These are phyloP conservation scores for Esox niger DNA, from an alignment of 2,113 vertebrate species.

Conservation along the genomic window DNA sequence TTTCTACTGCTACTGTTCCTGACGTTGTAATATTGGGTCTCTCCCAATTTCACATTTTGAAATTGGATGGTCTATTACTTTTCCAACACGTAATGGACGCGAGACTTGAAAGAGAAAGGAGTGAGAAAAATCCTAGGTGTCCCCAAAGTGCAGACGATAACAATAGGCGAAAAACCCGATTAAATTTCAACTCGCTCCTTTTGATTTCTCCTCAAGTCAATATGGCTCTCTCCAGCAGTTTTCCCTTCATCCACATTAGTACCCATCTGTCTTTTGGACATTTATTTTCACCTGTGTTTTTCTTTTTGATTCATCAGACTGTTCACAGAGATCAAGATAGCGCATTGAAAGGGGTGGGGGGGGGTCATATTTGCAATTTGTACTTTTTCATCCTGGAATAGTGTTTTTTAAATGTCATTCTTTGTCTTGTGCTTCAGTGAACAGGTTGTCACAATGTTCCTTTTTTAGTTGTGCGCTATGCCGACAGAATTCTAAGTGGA, in stretches of 20 bases:
- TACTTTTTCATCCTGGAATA: too few relatives aligned
- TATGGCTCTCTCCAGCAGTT: conserved; percentile 44
- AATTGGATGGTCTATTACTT: too few relatives aligned
- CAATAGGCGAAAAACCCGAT: conserved; percentile 1
- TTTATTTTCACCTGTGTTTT: not conserved
- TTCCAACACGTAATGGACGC: not conserved
- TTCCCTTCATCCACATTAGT: conserved; percentile 41
- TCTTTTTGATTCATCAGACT: not conserved
- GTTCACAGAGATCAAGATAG: not conserved
- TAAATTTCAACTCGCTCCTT: conserved; percentile 54
- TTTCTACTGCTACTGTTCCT: too few relatives aligned
- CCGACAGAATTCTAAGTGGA: not conserved
- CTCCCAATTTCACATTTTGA: too few relatives aligned
- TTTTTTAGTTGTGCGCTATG: not conserved
- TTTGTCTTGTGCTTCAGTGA: not conserved
- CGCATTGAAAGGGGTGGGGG: not conserved
- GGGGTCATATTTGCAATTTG: too few relatives aligned
- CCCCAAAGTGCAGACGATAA: not conserved
- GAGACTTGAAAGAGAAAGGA: not conserved
- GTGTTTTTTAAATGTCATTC: not conserved
- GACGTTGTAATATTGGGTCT: too few relatives aligned
- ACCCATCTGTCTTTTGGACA: not conserved
- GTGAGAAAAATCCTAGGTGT: conserved; percentile 10
- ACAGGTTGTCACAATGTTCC: not conserved
- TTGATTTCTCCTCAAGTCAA: conserved; percentile 59